Evolutionary conservation across 2,888 invertebrate genomes (phyloP).

Genomic region (Erannis defoliaria): DNA sequence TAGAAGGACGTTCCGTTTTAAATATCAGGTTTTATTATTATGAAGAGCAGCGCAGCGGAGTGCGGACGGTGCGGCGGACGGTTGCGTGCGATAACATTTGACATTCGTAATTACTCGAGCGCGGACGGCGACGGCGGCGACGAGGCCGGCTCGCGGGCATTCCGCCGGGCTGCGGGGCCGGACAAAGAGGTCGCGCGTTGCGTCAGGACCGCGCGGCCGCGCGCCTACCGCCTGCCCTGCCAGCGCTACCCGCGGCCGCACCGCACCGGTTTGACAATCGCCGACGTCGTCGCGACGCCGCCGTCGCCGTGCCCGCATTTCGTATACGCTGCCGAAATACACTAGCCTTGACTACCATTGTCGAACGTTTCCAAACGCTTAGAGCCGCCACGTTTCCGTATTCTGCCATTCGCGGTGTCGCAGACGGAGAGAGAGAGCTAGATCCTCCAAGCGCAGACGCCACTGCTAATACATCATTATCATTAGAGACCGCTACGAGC

Average conservation of each 20-base stretch:
- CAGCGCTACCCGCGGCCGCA: slow-evolving; percentile 41
- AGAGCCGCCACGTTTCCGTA: slow-evolving; percentile 59
- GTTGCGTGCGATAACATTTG: slow-evolving; percentile 87
- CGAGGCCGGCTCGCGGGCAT: slow-evolving; percentile 72
- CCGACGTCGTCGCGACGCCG: slow-evolving; percentile 38
- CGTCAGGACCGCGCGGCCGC: slow-evolving; percentile 65
- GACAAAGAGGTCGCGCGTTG: slow-evolving; percentile 85
- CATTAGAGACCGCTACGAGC: slow-evolving; percentile 10
- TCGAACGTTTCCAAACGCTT: slow-evolving; percentile 65
- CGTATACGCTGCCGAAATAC: slow-evolving; percentile 71
- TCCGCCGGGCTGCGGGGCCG: slow-evolving; percentile 75
- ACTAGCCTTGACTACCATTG: slow-evolving; percentile 73
- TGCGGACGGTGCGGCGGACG: slow-evolving; percentile 84
- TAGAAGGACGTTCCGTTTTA: slow-evolving; percentile 87
- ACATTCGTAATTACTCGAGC: slow-evolving; percentile 86
- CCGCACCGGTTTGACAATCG: slow-evolving; percentile 41
- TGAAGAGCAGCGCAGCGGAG: slow-evolving; percentile 86
- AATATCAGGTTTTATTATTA: slow-evolving; percentile 87
- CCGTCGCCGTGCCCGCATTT: slow-evolving; percentile 60
- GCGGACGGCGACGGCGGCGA: slow-evolving; percentile 67
- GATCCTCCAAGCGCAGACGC: slow-evolving; percentile 45
- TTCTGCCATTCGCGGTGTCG: slow-evolving; percentile 50
- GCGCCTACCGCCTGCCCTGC: slow-evolving; percentile 53
- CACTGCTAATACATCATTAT: slow-evolving; percentile 19
- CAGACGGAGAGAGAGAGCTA: no score